phyloP scores from a whole-genome alignment of 2,113 vertebrate genomes.

The Phalacrocorax carbo region DNA sequence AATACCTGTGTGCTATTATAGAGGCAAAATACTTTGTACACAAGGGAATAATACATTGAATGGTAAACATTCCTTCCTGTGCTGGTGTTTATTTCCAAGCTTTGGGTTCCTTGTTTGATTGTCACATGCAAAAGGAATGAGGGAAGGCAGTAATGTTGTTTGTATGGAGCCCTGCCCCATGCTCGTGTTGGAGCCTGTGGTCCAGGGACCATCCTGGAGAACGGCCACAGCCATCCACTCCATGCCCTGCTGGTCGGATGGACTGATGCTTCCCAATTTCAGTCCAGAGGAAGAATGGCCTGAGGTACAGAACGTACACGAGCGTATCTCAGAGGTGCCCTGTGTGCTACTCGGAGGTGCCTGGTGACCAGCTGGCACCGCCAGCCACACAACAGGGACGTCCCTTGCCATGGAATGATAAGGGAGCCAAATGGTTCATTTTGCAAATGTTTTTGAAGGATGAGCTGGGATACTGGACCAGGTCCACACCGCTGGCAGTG shows the following conservation, averaged over 20 bases:
- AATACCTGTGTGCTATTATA: slow-evolving; percentile 57
- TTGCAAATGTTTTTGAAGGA: background rate
- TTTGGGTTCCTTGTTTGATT: background rate
- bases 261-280: background rate
- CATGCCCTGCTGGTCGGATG: background rate
- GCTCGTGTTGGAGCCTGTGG: rapidly evolving
- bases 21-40: slow-evolving; percentile 57
- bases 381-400: background rate
- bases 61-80: slow-evolving; percentile 28
- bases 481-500: background rate
- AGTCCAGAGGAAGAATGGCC: background rate
- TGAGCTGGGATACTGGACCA: background rate
- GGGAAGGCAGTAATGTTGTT: background rate
- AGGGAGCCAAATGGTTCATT: background rate
- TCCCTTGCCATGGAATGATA: background rate
- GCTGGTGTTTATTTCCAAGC: slow-evolving; percentile 22
- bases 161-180: background rate
- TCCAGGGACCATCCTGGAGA: background rate
- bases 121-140: background rate
- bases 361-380: background rate
- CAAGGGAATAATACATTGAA: slow-evolving; percentile 60
- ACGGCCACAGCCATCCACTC: background rate
- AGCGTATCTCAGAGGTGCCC: background rate
- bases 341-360: rapidly evolving
- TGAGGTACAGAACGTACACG: background rate